A percentile compares a stretch with the other conserved stretches of the same genome.
These are phyloP conservation scores for Pyrrhura leucotis DNA, from an alignment of 2,797 vertebrate species.

Conservation along the genomic window DNA sequence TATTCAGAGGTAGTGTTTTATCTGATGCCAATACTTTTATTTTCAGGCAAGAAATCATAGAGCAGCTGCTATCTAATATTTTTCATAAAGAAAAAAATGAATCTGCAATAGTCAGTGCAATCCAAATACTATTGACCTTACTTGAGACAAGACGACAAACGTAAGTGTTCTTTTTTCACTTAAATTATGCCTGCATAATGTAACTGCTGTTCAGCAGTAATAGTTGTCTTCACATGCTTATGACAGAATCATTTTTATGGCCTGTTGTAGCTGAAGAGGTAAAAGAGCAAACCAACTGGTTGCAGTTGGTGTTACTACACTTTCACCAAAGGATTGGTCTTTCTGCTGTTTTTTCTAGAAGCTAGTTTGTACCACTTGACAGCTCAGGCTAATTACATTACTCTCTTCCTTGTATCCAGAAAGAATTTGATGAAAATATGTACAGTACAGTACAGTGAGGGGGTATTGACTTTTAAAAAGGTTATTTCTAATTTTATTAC, in stretches of 20 bases:
- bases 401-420: not conserved
- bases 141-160: constrained; percentile 96
- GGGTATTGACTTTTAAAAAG: not conserved
- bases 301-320: not conserved
- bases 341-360: not conserved
- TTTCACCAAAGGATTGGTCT: not conserved
- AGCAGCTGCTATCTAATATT: constrained; percentile 94
- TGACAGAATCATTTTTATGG: not conserved
- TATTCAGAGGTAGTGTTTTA: not conserved
- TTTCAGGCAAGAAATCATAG: constrained; percentile 93
- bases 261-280: not conserved
- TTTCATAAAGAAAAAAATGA: constrained; percentile 97
- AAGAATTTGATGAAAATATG: not conserved
- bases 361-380: not conserved
- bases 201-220: not conserved
- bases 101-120: constrained; percentile 96
- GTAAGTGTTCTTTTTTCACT: constrained; percentile 79
- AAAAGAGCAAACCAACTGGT: not conserved
- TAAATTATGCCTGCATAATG: not conserved
- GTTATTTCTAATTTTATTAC: not conserved
- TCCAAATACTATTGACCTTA: constrained; percentile 95
- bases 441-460: not conserved
- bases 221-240: not conserved
- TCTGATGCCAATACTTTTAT: constrained; percentile 16
- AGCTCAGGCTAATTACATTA: not conserved